Evolutionary conservation across 64 coral and sea anemone species (phyloP).

Genomic region (Montipora cactus): DNA sequence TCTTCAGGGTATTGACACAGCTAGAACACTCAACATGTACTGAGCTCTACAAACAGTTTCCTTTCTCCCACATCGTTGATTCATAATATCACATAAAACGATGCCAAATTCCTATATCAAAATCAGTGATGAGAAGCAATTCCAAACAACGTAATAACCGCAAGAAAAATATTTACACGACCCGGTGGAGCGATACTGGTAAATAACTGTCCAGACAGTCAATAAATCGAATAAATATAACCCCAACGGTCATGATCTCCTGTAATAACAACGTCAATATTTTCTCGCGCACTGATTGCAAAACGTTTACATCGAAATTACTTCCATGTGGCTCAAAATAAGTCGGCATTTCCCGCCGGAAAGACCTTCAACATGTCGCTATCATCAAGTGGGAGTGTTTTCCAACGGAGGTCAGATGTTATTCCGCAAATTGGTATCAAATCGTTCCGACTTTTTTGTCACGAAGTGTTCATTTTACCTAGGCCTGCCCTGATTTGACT

Average conservation of each 20-base stretch:
- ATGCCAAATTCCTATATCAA: not conserved
- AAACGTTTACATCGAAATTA: not conserved
- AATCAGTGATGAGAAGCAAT: not conserved
- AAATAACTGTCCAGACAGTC: slow-evolving; percentile 21
- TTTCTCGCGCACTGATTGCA: not conserved
- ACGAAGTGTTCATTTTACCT: slow-evolving; percentile 12
- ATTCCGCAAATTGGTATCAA: not conserved
- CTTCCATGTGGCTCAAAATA: slow-evolving; percentile 24
- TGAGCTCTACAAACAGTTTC: too few species aligned
- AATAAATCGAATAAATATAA: slow-evolving; percentile 30
- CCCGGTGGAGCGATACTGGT: not conserved
- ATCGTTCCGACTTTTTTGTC: not conserved
- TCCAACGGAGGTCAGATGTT: not conserved
- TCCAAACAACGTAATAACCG: not conserved
- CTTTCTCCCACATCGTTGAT: too few species aligned
- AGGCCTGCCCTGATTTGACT: too few species aligned
- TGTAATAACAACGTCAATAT: not conserved
- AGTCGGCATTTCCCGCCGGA: not conserved
- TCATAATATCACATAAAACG: not conserved
- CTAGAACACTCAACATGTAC: not conserved
- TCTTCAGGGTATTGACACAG: slow-evolving; percentile 6
- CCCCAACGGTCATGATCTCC: not conserved
- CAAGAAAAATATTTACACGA: not conserved
- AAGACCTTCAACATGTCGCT: not conserved
- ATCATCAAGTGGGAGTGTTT: not conserved